Conservation (phyloP, 2,797 vertebrate genomes). For the Artibeus lituratus region DNA sequence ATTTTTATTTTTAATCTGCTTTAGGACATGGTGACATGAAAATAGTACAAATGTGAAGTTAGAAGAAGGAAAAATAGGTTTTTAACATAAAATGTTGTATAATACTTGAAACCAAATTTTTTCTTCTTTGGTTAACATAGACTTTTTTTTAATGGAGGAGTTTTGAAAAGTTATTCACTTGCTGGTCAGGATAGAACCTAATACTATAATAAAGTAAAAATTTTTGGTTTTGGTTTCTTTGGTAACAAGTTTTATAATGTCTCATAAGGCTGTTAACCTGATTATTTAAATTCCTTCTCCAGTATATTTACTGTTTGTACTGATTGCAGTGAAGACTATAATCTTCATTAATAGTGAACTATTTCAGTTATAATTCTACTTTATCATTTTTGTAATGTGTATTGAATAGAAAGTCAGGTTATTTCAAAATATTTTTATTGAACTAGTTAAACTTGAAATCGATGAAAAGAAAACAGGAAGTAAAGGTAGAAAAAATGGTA, state of each 20-base stretch:
- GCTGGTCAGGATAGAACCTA: not conserved
- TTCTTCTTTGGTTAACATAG: not conserved
- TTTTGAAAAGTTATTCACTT: constrained; percentile 36
- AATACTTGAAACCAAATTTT: not conserved
- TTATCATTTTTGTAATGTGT: not conserved
- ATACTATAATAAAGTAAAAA: not conserved
- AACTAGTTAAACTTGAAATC: constrained; percentile 9
- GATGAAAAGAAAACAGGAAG: constrained; percentile 1
- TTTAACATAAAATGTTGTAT: not conserved
- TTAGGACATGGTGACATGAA: constrained; percentile 14
- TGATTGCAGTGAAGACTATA: not conserved
- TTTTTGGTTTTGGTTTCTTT: not conserved
- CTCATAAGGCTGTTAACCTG: not conserved
- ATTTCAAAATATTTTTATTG: constrained; percentile 20
- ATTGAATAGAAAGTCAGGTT: not conserved
- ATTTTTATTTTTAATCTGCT: constrained; percentile 25
- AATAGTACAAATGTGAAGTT: not conserved
- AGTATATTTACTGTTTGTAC: constrained; percentile 6
- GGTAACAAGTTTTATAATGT: not conserved
- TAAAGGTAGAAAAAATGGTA: not conserved
- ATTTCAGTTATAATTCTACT: not conserved
- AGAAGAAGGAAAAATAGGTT: not conserved
- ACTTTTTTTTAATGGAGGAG: not conserved
- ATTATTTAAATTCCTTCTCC: not conserved
- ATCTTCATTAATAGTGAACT: not conserved